These are phyloP conservation scores for Lagorchestes hirsutus DNA, from an alignment of 2,797 vertebrate genomes.

Conservation along the genomic window DNA sequence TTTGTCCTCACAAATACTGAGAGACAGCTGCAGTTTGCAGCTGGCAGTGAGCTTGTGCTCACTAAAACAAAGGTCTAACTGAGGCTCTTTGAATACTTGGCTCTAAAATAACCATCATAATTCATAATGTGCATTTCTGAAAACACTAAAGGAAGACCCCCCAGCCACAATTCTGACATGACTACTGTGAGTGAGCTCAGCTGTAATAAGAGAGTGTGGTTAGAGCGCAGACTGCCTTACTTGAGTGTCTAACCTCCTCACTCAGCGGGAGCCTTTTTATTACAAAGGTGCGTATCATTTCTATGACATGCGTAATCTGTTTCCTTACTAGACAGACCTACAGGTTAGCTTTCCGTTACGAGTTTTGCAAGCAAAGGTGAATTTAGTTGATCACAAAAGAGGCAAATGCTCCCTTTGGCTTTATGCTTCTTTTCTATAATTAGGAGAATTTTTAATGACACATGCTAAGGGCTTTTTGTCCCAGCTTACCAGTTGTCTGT, in stretches of 20 bases:
- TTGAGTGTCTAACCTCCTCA: constrained; percentile 49
- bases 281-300: neutral
- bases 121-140: constrained; percentile 77
- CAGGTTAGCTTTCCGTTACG: constrained; percentile 45
- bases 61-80: constrained; percentile 77
- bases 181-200: neutral
- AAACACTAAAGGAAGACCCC: constrained; percentile 57
- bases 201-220: constrained; percentile 25
- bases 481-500: constrained; percentile 60
- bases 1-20: constrained; percentile 79
- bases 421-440: constrained; percentile 64
- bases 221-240: neutral
- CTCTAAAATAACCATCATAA: constrained; percentile 71
- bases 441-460: constrained; percentile 69
- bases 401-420: constrained; percentile 55
- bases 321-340: constrained; percentile 22
- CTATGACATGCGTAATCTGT: constrained; percentile 12
- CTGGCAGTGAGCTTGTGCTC: constrained; percentile 75
- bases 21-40: constrained; percentile 81
- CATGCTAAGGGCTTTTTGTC: constrained; percentile 41
- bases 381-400: constrained; percentile 52
- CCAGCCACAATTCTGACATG: constrained; percentile 33
- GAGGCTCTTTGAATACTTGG: constrained; percentile 74
- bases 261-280: neutral
- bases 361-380: constrained; percentile 33